Evolutionary conservation across 92 coral and sea anemone genomes (phyloP).

Genomic region (Epizoanthus fatuus): DNA sequence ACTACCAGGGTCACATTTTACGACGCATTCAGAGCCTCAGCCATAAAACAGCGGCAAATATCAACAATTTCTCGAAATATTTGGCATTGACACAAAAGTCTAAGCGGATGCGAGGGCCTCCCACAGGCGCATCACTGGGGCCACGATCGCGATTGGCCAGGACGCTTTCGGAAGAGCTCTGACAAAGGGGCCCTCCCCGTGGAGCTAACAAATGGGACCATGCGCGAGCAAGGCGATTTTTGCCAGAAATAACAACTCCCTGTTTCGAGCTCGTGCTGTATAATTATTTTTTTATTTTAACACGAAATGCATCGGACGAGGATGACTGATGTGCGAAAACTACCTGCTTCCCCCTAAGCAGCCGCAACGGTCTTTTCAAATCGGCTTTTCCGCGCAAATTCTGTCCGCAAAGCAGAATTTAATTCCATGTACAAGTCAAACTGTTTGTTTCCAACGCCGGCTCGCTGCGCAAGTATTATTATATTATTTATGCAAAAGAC

Average conservation of each 20-base stretch:
- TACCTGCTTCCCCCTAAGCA: too few relatives aligned
- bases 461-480: neutral
- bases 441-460: neutral
- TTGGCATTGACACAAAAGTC: conserved; percentile 9
- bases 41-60: conserved; percentile 7
- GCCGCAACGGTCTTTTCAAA: too few relatives aligned
- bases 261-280: too few relatives aligned
- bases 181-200: conserved; percentile 16
- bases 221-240: neutral
- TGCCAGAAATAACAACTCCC: neutral
- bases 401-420: too few relatives aligned
- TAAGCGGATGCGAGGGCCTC: conserved; percentile 34
- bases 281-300: too few relatives aligned
- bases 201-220: neutral
- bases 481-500: neutral
- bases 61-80: conserved; percentile 14
- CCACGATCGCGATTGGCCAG: conserved; percentile 37
- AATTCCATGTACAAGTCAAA: neutral
- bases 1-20: conserved; percentile 12
- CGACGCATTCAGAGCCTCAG: neutral
- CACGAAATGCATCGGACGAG: too few relatives aligned
- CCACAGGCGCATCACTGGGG: conserved; percentile 21
- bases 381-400: too few relatives aligned
- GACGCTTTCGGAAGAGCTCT: conserved; percentile 12
- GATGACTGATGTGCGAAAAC: too few relatives aligned